Conservation (phyloP, 1,140 invertebrate genomes). For the Steinernema feltiae region DNA sequence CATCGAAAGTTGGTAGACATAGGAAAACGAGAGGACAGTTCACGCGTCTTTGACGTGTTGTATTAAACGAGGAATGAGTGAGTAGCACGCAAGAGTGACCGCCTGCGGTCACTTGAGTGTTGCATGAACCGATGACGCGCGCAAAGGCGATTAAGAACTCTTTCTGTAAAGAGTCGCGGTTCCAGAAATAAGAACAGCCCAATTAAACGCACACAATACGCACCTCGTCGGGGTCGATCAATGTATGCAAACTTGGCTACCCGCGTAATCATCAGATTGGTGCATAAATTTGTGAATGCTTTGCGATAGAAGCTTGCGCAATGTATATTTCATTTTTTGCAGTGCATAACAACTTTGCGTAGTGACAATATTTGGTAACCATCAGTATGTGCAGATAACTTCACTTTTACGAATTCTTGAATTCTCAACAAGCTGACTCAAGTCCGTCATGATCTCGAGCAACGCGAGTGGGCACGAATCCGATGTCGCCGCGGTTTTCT, state of each 20-base stretch:
- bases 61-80: not conserved
- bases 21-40: not conserved
- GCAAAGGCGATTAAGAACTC: slow-evolving; percentile 13
- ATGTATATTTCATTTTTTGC: too few relatives aligned
- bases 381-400: too few relatives aligned
- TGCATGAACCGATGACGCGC: slow-evolving; percentile 3
- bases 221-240: not conserved
- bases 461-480: slow-evolving; percentile 32
- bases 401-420: too few relatives aligned
- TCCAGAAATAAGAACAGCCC: not conserved
- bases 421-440: slow-evolving; percentile 25
- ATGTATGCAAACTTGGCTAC: not conserved
- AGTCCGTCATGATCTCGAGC: slow-evolving; percentile 30
- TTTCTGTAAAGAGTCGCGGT: not conserved
- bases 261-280: not conserved
- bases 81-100: not conserved
- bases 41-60: not conserved
- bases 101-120: not conserved
- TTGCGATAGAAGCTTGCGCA: too few relatives aligned
- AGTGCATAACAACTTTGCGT: too few relatives aligned
- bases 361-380: too few relatives aligned
- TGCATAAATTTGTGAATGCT: too few relatives aligned
- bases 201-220: not conserved
- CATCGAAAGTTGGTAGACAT: not conserved
- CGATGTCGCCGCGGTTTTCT: slow-evolving; percentile 34